These are phyloP conservation scores for Diaperis boleti DNA, from an alignment of 2,888 invertebrate genomes.

Conservation along the genomic window DNA sequence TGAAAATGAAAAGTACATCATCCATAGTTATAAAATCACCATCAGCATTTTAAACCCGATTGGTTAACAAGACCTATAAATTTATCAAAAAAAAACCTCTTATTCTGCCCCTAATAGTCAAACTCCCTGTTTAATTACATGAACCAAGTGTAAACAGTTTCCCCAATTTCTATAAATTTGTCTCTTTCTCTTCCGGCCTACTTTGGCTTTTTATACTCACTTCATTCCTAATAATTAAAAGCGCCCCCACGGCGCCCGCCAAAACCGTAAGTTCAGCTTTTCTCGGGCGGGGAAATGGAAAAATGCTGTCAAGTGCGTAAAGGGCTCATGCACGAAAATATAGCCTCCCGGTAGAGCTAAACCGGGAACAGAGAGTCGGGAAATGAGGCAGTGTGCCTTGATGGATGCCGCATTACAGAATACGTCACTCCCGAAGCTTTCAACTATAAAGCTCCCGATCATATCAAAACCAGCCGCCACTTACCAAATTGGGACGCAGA, in stretches of 20 bases:
- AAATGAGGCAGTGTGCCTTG: conserved; percentile 39
- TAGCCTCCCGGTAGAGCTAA: conserved; percentile 34
- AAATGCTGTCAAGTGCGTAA: conserved; percentile 43
- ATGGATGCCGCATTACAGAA: conserved; percentile 41
- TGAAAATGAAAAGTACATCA: too few relatives aligned
- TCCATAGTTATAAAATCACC: too few relatives aligned
- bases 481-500: conserved; percentile 42
- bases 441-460: conserved; percentile 42
- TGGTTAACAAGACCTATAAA: too few relatives aligned
- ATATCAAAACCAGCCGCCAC: conserved; percentile 39
- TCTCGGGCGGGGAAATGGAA: conserved; percentile 40
- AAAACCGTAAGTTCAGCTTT: conserved; percentile 6
- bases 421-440: conserved; percentile 38
- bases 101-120: too few relatives aligned
- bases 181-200: too few relatives aligned
- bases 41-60: too few relatives aligned
- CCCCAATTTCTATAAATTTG: too few relatives aligned
- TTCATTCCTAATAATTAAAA: conserved; percentile 15
- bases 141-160: too few relatives aligned
- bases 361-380: conserved; percentile 35
- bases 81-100: too few relatives aligned
- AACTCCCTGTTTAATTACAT: too few relatives aligned
- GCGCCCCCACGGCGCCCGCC: neutral
- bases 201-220: too few relatives aligned
- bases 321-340: conserved; percentile 42